Evolutionary conservation across 2,797 vertebrate species (phyloP).

Genomic region (Pyrrhura leucotis): DNA sequence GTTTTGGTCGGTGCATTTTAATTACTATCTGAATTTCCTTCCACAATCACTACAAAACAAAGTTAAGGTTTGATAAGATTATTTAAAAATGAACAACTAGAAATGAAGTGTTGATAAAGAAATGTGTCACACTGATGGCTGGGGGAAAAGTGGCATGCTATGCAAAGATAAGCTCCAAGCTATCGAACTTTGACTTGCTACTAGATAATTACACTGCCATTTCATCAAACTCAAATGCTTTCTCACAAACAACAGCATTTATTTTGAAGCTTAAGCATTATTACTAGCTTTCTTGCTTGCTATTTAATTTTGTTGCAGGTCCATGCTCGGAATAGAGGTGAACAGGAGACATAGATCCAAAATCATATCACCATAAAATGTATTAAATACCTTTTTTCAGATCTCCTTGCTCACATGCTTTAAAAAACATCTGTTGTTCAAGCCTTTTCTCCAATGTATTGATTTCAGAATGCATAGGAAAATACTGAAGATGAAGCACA

Average conservation of each 20-base stretch:
- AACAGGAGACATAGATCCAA: background rate
- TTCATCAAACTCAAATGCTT: constrained; percentile 2
- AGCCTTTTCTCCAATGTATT: background rate
- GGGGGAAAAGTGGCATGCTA: background rate
- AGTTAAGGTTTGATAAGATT: background rate
- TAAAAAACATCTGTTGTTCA: background rate
- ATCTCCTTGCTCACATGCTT: background rate
- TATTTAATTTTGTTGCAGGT: background rate
- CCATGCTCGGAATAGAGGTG: background rate
- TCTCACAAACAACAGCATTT: constrained; percentile 19
- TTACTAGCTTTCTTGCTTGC: background rate
- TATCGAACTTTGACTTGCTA: constrained; percentile 8
- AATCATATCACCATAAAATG: background rate
- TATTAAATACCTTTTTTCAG: background rate
- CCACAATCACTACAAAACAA: background rate
- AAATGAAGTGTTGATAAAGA: background rate
- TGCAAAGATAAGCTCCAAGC: constrained; percentile 28
- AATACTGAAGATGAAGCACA: background rate
- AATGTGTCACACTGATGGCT: background rate
- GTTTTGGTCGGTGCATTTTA: background rate
- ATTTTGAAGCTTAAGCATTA: constrained; percentile 25
- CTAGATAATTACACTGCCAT: constrained; percentile 12
- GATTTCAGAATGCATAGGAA: background rate
- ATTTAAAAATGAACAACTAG: background rate
- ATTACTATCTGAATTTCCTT: background rate